Evolutionary conservation across 37 sponge, comb jelly and placozoan species (phyloP).

Genomic region (Tethya wilhelma): DNA sequence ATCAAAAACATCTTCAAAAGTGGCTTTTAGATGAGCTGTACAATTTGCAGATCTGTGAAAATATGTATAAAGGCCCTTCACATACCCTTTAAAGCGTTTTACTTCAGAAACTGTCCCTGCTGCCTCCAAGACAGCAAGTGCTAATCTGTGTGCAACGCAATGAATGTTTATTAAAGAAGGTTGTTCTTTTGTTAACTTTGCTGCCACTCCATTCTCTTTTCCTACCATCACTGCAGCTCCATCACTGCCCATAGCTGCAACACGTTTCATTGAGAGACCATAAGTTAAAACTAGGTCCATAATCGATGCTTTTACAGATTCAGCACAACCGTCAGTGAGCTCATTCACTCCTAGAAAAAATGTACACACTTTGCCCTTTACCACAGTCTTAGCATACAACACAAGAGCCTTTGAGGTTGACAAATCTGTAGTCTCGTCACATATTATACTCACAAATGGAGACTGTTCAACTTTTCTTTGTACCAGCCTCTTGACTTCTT

Average conservation of each 20-base stretch:
- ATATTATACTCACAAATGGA: constrained; percentile 8
- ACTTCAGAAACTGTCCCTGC: not conserved
- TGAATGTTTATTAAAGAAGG: not conserved
- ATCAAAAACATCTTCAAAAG: not conserved
- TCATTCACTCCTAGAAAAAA: not conserved
- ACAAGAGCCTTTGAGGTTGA: constrained; percentile 25
- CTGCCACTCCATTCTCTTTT: not conserved
- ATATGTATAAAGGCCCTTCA: not conserved
- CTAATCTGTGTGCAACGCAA: not conserved
- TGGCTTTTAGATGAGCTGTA: not conserved
- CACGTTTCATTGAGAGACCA: not conserved
- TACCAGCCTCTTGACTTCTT: not conserved
- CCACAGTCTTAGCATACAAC: constrained; percentile 11
- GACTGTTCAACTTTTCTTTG: not conserved
- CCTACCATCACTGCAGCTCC: constrained; percentile 4
- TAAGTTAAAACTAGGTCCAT: not conserved
- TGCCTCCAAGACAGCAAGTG: not conserved
- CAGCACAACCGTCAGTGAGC: not conserved
- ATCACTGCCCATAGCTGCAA: not conserved
- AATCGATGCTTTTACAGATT: not conserved
- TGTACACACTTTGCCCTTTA: not conserved
- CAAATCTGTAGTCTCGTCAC: constrained; percentile 47
- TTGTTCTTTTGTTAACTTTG: not conserved
- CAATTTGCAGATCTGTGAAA: not conserved
- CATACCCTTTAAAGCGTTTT: not conserved